Conservation (phyloP, 2,888 invertebrate species). For the Cordilura impudica region DNA sequence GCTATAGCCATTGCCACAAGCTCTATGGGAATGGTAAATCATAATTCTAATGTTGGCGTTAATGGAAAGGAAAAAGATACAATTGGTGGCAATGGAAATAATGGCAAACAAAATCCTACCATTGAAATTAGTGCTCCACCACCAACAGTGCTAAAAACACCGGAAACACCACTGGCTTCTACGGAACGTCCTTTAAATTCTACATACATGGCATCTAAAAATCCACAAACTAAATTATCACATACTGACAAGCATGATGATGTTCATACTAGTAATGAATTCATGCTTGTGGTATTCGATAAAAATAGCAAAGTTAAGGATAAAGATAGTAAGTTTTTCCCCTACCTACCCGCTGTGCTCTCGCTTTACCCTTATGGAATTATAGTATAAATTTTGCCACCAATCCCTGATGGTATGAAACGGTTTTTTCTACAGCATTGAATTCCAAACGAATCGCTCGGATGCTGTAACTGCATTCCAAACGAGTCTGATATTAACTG, state of each 20-base stretch:
- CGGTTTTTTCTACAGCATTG: too few relatives aligned
- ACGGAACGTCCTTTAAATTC: slow-evolving; percentile 39
- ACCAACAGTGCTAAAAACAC: neutral
- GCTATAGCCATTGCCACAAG: slow-evolving; percentile 72
- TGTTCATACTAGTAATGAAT: slow-evolving; percentile 85
- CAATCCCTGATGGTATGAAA: too few relatives aligned
- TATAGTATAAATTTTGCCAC: slow-evolving; percentile 24
- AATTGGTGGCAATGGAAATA: slow-evolving; percentile 36
- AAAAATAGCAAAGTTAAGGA: slow-evolving; percentile 80
- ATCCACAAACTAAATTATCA: slow-evolving; percentile 46
- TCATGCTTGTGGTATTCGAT: slow-evolving; percentile 86
- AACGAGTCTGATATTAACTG: too few relatives aligned
- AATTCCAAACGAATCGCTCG: too few relatives aligned
- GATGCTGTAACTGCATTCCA: too few relatives aligned
- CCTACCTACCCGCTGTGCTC: neutral
- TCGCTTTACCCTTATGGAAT: slow-evolving; percentile 43
- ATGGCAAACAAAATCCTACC: slow-evolving; percentile 64
- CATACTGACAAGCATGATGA: slow-evolving; percentile 75
- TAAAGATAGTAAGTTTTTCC: slow-evolving; percentile 77
- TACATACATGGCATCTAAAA: slow-evolving; percentile 43
- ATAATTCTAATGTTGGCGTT: slow-evolving; percentile 28
- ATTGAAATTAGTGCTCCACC: slow-evolving; percentile 75
- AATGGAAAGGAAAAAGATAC: slow-evolving; percentile 7
- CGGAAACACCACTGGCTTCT: slow-evolving; percentile 57
- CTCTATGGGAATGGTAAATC: slow-evolving; percentile 54